Evolutionary conservation across 1,140 invertebrate species (phyloP).

Genomic region (Drosophila murphyi): DNA sequence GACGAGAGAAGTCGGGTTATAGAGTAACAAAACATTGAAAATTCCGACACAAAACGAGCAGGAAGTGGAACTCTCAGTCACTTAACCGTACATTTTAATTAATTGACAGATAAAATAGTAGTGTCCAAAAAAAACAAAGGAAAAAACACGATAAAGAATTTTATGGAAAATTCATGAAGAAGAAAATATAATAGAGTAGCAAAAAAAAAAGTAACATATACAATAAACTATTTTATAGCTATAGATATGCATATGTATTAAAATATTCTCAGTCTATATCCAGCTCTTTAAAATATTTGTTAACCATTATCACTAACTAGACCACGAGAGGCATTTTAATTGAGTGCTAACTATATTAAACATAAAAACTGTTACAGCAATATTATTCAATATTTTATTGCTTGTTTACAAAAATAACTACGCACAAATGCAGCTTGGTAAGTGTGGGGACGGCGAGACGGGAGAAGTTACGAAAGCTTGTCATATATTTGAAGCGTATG

Average conservation of each 20-base stretch:
- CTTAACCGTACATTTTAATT: constrained; percentile 57
- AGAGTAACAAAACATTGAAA: constrained; percentile 3
- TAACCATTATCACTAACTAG: no score
- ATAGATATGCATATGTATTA: no score
- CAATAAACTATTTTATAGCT: background rate
- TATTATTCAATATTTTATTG: no score
- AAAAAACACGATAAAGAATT: background rate
- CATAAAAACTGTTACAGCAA: no score
- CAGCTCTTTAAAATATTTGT: no score
- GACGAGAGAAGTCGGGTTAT: background rate
- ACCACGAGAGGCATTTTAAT: no score
- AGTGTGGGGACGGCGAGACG: no score
- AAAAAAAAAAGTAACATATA: background rate
- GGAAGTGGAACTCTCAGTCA: constrained; percentile 37
- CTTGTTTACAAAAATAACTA: constrained; percentile 34
- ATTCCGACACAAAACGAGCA: constrained; percentile 5
- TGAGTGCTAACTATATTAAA: no score
- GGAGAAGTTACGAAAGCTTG: background rate
- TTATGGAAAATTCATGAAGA: no score
- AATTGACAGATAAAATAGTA: constrained; percentile 7
- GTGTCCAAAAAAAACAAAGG: background rate
- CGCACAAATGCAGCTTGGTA: background rate
- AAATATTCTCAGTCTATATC: no score
- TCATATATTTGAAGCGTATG: constrained; percentile 28
- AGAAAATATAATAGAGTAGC: background rate